These are phyloP conservation scores for Pogona vitticeps DNA, from an alignment of 2,113 vertebrate genomes.

Conservation along the genomic window DNA sequence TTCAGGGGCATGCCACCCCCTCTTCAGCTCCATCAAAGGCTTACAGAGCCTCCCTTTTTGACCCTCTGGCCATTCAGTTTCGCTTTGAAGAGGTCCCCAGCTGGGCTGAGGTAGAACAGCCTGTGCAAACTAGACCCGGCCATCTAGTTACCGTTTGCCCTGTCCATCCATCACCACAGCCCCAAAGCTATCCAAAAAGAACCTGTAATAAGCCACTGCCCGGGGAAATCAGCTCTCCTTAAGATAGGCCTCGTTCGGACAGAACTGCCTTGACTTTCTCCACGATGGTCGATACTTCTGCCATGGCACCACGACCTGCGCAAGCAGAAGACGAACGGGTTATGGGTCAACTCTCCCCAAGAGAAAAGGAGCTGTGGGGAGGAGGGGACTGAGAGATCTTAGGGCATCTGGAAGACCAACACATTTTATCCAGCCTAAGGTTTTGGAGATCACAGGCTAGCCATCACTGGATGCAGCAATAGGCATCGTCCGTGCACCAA, in stretches of 20 bases:
- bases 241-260: conserved; percentile 17
- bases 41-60: background rate
- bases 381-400: too few species aligned
- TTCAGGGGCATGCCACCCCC: background rate
- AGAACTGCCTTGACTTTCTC: conserved; percentile 75
- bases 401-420: background rate
- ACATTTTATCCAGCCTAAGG: rapidly evolving
- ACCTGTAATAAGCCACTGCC: background rate
- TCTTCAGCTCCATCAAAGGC: background rate
- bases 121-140: background rate
- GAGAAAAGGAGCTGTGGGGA: background rate
- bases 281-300: conserved; percentile 88
- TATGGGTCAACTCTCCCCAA: background rate
- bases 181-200: background rate
- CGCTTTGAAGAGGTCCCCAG: background rate
- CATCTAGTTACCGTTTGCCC: background rate
- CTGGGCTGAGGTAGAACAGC: conserved; percentile 15
- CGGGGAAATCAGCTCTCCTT: conserved; percentile 45
- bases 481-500: too few species aligned
- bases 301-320: conserved; percentile 93
- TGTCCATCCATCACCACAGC: background rate
- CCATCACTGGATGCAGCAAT: too few species aligned
- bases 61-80: background rate
- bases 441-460: too few species aligned
- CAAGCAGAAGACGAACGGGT: conserved; percentile 18